Percentiles rank a stretch among this genome's conserved stretches.
Conservation (phyloP, 2,113 vertebrate genomes). For the Mastomys natalensis region DNA sequence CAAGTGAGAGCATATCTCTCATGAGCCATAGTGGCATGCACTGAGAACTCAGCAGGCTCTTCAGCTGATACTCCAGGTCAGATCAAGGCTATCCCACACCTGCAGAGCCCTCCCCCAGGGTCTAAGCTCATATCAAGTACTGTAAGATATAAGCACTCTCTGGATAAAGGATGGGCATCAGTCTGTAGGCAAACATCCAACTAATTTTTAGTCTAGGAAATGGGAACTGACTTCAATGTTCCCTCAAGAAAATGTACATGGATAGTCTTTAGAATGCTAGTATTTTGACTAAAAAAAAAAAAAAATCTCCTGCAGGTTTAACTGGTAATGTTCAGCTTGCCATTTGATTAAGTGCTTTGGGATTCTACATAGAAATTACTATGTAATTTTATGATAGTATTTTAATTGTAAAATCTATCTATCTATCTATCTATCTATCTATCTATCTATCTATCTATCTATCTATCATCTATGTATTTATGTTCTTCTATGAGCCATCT, state of each 20-base stretch:
- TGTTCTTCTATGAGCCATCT: not conserved
- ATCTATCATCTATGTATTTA: not conserved
- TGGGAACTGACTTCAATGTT: not conserved
- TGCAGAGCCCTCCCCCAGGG: rapidly evolving
- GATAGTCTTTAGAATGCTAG: not conserved
- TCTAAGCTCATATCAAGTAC: not conserved
- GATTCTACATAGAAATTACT: not conserved
- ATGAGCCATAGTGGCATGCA: not conserved
- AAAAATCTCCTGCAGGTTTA: not conserved
- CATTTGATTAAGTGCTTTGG: not conserved
- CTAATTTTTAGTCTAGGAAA: not conserved
- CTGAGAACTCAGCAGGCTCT: rapidly evolving
- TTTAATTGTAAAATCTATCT: not conserved
- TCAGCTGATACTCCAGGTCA: rapidly evolving
- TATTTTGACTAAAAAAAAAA: not conserved
- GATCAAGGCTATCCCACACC: not conserved
- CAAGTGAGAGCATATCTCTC: rapidly evolving
- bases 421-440: not conserved
- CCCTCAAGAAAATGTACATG: not conserved
- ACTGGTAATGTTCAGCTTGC: not conserved
- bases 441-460: not conserved
- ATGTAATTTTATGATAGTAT: not conserved
- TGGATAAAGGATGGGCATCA: not conserved
- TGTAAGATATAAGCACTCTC: not conserved
- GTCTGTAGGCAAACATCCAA: too few relatives aligned